Base-by-base conservation (phyloP, 1,140 invertebrate species). In the Neodiprion virginianus region DNA sequence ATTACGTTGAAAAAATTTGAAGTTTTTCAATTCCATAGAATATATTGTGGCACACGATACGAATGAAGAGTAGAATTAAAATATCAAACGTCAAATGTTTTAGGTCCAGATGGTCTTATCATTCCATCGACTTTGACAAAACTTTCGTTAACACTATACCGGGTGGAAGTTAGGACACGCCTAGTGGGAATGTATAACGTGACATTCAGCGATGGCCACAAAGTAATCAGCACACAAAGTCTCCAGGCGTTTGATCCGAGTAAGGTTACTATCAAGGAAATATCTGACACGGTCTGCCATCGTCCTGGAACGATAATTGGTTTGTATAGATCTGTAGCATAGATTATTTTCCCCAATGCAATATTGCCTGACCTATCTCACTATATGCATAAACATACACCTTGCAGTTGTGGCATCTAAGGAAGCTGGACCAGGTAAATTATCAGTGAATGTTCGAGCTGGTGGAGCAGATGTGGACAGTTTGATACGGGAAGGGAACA, bases 171-270 rank as follows among this genome's bases (percentile, higher is more conserved):
- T 78, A 86, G 87, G 75, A 90, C 91, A 0, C 87, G 89, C 71
- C 85, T 91, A 75, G 91, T 94, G 21, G 94, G 93, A 11, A 89
- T 86, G 3, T 92, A 94, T 79, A 91, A 88, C 47, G 88, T 94
- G 68, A 85, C 86, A 50, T 89, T 92, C 50, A 88, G 88, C 17
- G 89, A 92, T 69, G 86, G 89, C 49, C 88, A 89, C 10, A 88
- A 89, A 67, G 82, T 89, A 5, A 89, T 93, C 21, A 90, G 88
- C 72, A 91, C 91, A 11, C 91, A 93, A 77, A 93, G 93, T 1
- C 92, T 97, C 5, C 95, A 96, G 82, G 96, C 95, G 0, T 95
- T 96, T 74, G 96, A 98, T 88, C 95, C 96, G 0, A 90, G 91
- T 7, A 91, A 94, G 81, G 94, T 98, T 14, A 92, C 93, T 72